Evolutionary conservation across 2,888 invertebrate species (phyloP), one percentile per base, ranked within the genome.

Genomic region (Eupithecia centaureata): DNA sequence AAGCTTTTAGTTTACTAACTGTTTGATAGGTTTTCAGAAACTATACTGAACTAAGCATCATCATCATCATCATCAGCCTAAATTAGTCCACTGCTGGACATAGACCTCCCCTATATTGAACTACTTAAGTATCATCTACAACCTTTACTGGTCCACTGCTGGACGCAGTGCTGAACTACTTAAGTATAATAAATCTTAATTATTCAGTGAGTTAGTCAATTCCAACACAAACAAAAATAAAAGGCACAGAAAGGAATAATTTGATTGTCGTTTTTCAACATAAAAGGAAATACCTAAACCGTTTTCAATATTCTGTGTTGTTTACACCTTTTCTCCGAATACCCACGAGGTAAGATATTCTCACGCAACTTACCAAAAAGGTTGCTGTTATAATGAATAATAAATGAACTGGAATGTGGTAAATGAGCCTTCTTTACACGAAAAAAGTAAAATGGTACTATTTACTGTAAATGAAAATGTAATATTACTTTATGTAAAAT

Each of bases 301-400:
- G 5, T 33, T 22, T 57, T 30, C 57, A 30, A 57, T 60, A 56
- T 61, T 61, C 22, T 28, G 15, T 51, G 27, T 57, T 51, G 38
- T 61, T 66, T 66, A 63, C 61, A 27, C 66, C 60, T 61, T 61
- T 61, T 33, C 28, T 33, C 25, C n/a, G 54, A 64, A 60, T 61
- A 58, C 66, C 63, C 57, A 12, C 8, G 25, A 64, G 63, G 63
- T 60, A 47, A 22, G 25, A 61, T 52, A 27, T 59, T 65, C 63
- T 27, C 65, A 69, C 65, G 65, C 62, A 59, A 63, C 30, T 65
- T 27, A 18, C 54, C 54, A 68, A 47, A 65, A 22, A 65, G 63
- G 65, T 62, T 68, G 42, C 33, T 35, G 32, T 47, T 51, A 33
- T 65, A 60, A 56, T 69, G 63, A 66, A 66, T 69, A 25, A 30